Evolutionary conservation across 2,113 vertebrate species (phyloP).

Genomic region (Gobiocypris rarus): DNA sequence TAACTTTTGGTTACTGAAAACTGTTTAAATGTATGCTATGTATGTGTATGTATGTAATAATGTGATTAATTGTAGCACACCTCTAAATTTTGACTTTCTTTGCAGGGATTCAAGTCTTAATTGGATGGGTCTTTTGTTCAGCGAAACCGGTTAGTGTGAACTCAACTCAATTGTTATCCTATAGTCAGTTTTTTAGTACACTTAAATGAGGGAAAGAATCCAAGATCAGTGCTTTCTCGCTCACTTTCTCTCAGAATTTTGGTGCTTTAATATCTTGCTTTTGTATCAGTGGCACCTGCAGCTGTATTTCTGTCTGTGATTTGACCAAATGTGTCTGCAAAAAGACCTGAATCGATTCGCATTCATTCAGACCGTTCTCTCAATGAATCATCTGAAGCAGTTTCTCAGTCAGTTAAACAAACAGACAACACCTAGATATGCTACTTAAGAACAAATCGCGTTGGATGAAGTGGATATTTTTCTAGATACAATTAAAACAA

Average conservation of each 20-base stretch:
- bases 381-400: no score
- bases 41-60: not conserved
- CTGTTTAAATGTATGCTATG: not conserved
- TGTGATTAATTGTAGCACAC: not conserved
- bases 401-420: no score
- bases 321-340: not conserved
- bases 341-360: no score
- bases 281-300: not conserved
- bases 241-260: not conserved
- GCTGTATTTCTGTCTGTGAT: not conserved
- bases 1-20: not conserved
- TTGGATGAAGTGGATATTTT: no score
- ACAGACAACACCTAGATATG: no score
- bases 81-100: not conserved
- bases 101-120: constrained; percentile 4
- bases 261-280: no score
- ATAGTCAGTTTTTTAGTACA: not conserved
- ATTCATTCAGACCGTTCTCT: no score
- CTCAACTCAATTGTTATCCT: not conserved
- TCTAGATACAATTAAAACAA: no score
- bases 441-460: no score
- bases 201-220: not conserved
- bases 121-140: not conserved
- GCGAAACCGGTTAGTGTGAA: not conserved
- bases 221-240: not conserved